Percentiles rank a stretch among this genome's conserved stretches.
phyloP scores from a whole-genome alignment of 2,113 vertebrate genomes.

The Pseudopodoces humilis region DNA sequence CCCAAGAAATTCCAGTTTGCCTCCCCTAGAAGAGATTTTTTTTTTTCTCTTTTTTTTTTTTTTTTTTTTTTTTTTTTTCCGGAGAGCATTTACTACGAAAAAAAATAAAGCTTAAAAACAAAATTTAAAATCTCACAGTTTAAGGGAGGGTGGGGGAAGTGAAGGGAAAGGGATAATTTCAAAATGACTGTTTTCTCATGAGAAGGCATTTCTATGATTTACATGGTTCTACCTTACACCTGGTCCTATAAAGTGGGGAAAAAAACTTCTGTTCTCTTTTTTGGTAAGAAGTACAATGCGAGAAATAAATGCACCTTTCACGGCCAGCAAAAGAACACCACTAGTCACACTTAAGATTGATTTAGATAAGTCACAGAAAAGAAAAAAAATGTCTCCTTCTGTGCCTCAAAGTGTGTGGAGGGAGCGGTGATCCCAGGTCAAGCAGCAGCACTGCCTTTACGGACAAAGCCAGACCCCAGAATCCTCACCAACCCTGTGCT shows the following conservation, averaged over 20 bases:
- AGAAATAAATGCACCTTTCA: neutral
- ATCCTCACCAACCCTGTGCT: neutral
- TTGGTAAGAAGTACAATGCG: neutral
- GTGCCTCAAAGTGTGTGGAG: neutral
- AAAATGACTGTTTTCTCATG: neutral
- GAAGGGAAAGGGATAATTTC: neutral
- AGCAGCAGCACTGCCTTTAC: neutral
- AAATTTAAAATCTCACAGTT: neutral
- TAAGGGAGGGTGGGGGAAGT: rapidly evolving
- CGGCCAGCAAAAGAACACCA: neutral
- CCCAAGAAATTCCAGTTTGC: slow-evolving; percentile 42
- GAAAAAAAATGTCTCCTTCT: neutral
- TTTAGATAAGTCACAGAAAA: neutral
- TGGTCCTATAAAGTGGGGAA: neutral
- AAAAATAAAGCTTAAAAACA: neutral
- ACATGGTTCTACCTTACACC: neutral
- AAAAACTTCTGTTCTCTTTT: neutral
- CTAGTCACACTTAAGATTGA: neutral
- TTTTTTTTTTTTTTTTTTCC: neutral
- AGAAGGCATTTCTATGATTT: neutral
- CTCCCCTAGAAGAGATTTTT: neutral
- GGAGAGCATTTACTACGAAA: neutral
- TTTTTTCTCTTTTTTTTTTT: too few species aligned
- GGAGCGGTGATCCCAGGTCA: rapidly evolving
- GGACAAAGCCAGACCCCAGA: neutral